These are phyloP conservation scores for Lagopus muta DNA, from an alignment of 2,113 vertebrate species.

Conservation along the genomic window DNA sequence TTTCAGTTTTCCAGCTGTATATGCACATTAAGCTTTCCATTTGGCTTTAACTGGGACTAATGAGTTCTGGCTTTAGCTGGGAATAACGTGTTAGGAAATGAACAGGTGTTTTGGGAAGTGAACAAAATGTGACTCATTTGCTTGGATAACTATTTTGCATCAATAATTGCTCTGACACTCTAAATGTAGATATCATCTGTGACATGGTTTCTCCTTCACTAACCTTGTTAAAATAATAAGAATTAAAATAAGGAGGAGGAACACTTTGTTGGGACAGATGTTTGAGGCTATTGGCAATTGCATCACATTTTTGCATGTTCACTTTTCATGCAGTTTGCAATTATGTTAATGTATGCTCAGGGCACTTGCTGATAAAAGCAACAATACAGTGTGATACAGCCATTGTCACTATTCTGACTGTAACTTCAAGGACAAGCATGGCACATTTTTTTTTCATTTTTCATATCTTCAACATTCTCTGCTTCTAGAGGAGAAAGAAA, in stretches of 20 bases:
- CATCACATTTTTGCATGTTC: constrained; percentile 67
- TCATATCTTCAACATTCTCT: constrained; percentile 6
- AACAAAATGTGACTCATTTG: constrained; percentile 51
- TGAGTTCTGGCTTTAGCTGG: constrained; percentile 52
- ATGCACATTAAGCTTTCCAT: background rate
- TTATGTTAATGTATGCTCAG: constrained; percentile 76
- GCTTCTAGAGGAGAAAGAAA: constrained; percentile 16
- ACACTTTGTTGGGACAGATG: constrained; percentile 70
- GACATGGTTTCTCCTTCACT: constrained; percentile 69
- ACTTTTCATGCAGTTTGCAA: constrained; percentile 70
- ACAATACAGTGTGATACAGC: constrained; percentile 65
- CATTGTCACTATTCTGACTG: constrained; percentile 64
- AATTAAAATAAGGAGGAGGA: constrained; percentile 68
- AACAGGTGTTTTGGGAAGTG: constrained; percentile 61
- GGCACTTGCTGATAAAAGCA: constrained; percentile 75
- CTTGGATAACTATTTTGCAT: constrained; percentile 56
- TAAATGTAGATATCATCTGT: constrained; percentile 68
- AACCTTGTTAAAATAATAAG: constrained; percentile 73
- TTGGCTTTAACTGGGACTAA: constrained; percentile 48
- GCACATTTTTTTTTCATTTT: constrained; percentile 62
- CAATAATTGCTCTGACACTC: constrained; percentile 62
- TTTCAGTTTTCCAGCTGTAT: background rate
- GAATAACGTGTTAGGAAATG: constrained; percentile 9
- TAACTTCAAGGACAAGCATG: constrained; percentile 64
- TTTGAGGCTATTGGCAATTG: constrained; percentile 72